Percentiles rank a stretch among this genome's conserved stretches.
phyloP scores from a whole-genome alignment of 1,140 invertebrate genomes.

The Hylaeus anthracinus region DNA sequence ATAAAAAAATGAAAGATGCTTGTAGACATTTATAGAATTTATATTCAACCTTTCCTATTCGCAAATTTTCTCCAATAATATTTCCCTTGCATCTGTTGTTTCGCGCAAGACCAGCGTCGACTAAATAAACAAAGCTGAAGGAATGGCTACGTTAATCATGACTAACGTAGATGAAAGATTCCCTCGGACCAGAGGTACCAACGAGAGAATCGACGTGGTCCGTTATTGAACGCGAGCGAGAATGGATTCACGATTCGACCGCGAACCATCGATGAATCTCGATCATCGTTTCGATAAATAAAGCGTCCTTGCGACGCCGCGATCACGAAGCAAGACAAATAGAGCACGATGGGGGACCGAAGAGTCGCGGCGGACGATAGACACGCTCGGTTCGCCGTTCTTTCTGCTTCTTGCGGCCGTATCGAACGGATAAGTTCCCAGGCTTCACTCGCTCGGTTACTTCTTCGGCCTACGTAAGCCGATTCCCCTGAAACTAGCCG shows the following conservation, averaged over 20 bases:
- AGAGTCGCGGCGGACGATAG: conserved; percentile 45
- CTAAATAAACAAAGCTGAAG: too few species aligned
- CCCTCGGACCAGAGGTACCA: neutral
- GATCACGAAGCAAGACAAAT: conserved; percentile 43
- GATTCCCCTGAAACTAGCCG: conserved; percentile 43
- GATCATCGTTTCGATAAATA: conserved; percentile 52
- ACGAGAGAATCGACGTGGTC: neutral
- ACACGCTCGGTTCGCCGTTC: conserved; percentile 56
- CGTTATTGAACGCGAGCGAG: neutral
- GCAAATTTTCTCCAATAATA: too few species aligned
- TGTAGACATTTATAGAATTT: too few species aligned
- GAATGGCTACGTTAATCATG: too few species aligned
- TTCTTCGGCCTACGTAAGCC: conserved; percentile 52
- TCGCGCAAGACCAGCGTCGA: too few species aligned
- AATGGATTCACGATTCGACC: conserved; percentile 2
- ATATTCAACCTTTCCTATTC: too few species aligned
- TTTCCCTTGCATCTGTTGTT: too few species aligned
- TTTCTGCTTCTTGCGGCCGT: conserved; percentile 56
- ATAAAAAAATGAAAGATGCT: too few species aligned
- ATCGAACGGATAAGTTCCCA: conserved; percentile 64
- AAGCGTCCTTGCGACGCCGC: conserved; percentile 51
- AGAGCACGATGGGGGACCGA: conserved; percentile 15
- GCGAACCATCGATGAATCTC: conserved; percentile 43
- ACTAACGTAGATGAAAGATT: neutral
- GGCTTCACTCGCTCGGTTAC: conserved; percentile 59